phyloP scores from a whole-genome alignment of 2,113 vertebrate genomes.

The Siniperca chuatsi region DNA sequence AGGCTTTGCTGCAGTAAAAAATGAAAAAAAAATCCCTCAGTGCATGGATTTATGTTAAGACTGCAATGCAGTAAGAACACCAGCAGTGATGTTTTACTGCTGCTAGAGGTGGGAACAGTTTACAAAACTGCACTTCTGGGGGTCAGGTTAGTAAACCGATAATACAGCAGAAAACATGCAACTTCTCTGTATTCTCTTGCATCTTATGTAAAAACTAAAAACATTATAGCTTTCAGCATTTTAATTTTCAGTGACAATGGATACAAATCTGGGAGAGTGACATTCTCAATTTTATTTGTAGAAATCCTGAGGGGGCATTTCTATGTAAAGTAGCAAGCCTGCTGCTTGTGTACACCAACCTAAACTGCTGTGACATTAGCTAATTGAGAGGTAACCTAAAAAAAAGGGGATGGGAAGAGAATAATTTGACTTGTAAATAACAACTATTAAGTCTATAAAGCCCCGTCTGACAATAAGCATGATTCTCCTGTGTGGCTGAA shows the following conservation, averaged over 20 bases:
- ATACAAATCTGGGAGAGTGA: too few relatives aligned
- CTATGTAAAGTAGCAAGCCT: not conserved
- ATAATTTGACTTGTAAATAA: not conserved
- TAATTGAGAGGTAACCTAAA: not conserved
- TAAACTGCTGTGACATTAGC: not conserved
- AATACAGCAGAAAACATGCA: not conserved
- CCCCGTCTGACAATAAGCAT: not conserved
- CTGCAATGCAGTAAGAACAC: constrained; percentile 72
- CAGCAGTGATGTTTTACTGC: constrained; percentile 43
- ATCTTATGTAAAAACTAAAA: not conserved
- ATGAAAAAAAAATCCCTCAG: not conserved
- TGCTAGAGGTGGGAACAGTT: constrained; percentile 9
- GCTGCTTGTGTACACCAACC: not conserved
- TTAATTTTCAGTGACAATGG: not conserved
- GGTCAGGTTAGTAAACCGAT: not conserved
- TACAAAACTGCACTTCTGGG: not conserved
- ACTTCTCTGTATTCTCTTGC: not conserved
- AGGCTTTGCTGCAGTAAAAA: constrained; percentile 48
- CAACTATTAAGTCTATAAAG: not conserved
- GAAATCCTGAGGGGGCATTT: not conserved
- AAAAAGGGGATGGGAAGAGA: not conserved
- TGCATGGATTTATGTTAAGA: constrained; percentile 42
- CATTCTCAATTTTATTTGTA: not conserved
- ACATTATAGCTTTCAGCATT: not conserved
- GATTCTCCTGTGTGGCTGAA: not conserved